phyloP scores from a whole-genome alignment of 2,888 invertebrate species.

The Choristoneura rosaceana region DNA sequence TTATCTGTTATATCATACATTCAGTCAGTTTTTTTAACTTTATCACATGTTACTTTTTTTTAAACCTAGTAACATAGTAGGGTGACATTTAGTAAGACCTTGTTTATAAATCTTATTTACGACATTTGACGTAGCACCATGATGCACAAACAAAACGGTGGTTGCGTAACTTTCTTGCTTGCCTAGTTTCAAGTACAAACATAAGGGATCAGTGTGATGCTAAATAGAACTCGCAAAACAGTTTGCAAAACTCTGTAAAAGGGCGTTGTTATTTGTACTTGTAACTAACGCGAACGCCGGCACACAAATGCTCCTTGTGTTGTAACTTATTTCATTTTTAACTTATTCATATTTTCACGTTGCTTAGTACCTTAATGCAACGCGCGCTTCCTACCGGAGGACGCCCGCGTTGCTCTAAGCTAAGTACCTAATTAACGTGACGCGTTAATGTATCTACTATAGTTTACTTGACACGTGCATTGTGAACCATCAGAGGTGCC shows the following conservation, averaged over 20 bases:
- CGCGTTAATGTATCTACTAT: neutral
- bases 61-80: slow-evolving; percentile 12
- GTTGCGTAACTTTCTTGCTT: slow-evolving; percentile 20
- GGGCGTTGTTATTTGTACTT: slow-evolving; percentile 16
- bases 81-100: neutral
- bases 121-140: slow-evolving; percentile 18
- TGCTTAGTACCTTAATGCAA: no score
- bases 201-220: slow-evolving; percentile 1
- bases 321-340: slow-evolving; percentile 17
- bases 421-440: neutral
- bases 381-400: no score
- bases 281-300: neutral
- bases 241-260: slow-evolving; percentile 27
- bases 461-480: slow-evolving; percentile 15
- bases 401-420: no score
- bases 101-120: slow-evolving; percentile 18
- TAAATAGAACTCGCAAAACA: slow-evolving; percentile 19
- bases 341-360: no score
- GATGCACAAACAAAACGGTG: slow-evolving; percentile 9
- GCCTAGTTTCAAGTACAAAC: slow-evolving; percentile 16
- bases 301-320: neutral
- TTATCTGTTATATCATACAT: neutral
- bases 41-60: neutral
- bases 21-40: neutral
- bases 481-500: slow-evolving; percentile 47